Percentiles rank a stretch among this genome's conserved stretches.
phyloP scores from a whole-genome alignment of 1,140 invertebrate species.

The Orchesella cincta region DNA sequence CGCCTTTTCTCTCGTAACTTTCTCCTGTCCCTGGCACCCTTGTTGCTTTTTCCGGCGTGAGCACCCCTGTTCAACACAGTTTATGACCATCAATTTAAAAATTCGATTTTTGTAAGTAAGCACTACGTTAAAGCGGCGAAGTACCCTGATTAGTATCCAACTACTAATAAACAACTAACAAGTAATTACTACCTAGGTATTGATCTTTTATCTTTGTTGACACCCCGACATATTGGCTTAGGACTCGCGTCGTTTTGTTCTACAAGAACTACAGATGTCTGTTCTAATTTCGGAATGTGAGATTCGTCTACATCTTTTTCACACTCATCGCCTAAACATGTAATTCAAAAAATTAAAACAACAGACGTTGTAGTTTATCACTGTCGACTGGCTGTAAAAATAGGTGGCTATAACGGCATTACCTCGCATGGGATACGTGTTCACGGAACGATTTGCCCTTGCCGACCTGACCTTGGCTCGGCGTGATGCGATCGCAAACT shows the following conservation, averaged over 20 bases:
- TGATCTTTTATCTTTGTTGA: conserved; percentile 57
- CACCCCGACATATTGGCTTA: conserved; percentile 55
- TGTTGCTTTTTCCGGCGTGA: conserved; percentile 50
- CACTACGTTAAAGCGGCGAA: conserved; percentile 25
- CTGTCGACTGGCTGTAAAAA: conserved; percentile 52
- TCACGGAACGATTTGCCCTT: conserved; percentile 59
- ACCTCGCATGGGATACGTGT: conserved; percentile 52
- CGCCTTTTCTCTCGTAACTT: conserved; percentile 67
- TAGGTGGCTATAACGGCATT: neutral
- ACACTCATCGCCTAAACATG: conserved; percentile 49
- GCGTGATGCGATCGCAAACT: conserved; percentile 62
- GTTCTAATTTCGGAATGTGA: conserved; percentile 48
- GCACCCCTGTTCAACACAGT: conserved; percentile 57
- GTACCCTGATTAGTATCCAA: neutral
- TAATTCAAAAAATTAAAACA: neutral
- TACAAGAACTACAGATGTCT: conserved; percentile 47
- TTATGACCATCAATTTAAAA: neutral
- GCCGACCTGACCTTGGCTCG: conserved; percentile 63
- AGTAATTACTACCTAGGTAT: conserved; percentile 46
- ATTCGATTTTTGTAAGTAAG: conserved; percentile 41
- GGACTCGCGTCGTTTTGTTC: conserved; percentile 61
- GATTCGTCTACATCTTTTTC: conserved; percentile 46
- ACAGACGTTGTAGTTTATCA: conserved; percentile 24
- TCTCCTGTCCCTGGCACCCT: conserved; percentile 60
- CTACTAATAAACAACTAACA: neutral